Conservation (phyloP, 2,888 invertebrate species). For the Pteria penguin region DNA sequence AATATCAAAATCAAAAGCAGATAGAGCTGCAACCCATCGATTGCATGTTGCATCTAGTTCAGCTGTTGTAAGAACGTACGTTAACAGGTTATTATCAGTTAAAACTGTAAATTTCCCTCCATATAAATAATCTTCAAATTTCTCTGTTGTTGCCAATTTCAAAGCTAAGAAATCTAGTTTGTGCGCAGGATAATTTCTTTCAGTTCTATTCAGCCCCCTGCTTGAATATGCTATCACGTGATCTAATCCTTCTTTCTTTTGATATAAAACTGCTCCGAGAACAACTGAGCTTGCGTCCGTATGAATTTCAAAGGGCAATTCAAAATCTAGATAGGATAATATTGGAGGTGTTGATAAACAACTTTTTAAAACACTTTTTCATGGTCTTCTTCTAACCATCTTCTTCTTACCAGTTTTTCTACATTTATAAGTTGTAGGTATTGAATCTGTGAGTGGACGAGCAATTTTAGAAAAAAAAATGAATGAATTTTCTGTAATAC, state of each 20-base stretch:
- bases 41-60: too few relatives aligned
- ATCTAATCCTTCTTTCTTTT: too few relatives aligned
- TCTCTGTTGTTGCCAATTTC: slow-evolving; percentile 36
- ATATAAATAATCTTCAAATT: slow-evolving; percentile 33
- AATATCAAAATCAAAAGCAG: slow-evolving; percentile 31
- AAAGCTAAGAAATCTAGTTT: slow-evolving; percentile 31
- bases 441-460: slow-evolving; percentile 20
- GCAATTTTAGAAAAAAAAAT: slow-evolving; percentile 25
- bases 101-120: slow-evolving; percentile 23
- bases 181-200: slow-evolving; percentile 28
- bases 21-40: slow-evolving; percentile 24
- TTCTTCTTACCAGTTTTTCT: slow-evolving; percentile 19
- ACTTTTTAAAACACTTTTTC: slow-evolving; percentile 10
- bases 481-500: slow-evolving; percentile 18
- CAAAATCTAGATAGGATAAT: slow-evolving; percentile 32
- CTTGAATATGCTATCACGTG: slow-evolving; percentile 34
- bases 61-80: slow-evolving; percentile 29
- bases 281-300: slow-evolving; percentile 32
- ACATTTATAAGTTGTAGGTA: not conserved
- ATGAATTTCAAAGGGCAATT: slow-evolving; percentile 36
- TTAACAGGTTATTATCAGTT: slow-evolving; percentile 38
- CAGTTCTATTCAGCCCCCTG: slow-evolving; percentile 11
- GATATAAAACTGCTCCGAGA: slow-evolving; percentile 13
- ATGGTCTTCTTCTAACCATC: slow-evolving; percentile 17
- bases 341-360: slow-evolving; percentile 1